Percentiles rank a stretch among this genome's conserved stretches.
Evolutionary conservation across 2,888 invertebrate genomes (phyloP).

Genomic region (Malachius bipustulatus): DNA sequence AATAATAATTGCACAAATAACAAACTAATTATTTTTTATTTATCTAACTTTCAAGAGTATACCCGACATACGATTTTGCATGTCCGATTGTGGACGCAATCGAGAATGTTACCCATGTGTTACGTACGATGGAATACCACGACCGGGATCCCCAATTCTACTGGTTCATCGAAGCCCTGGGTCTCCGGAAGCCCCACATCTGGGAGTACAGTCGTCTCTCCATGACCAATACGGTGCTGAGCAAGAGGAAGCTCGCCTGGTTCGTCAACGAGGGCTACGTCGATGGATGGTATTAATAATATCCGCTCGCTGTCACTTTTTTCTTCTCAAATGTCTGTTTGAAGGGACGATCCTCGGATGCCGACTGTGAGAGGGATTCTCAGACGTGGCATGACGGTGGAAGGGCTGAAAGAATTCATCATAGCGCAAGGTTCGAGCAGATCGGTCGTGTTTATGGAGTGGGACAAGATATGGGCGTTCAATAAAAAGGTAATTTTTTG

Average conservation of each 20-base stretch:
- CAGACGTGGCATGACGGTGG: slow-evolving; percentile 93
- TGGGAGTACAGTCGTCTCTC: slow-evolving; percentile 95
- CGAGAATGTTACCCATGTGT: slow-evolving; percentile 93
- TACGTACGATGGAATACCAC: slow-evolving; percentile 97
- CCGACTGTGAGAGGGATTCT: slow-evolving; percentile 96
- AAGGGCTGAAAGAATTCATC: slow-evolving; percentile 93
- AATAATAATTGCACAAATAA: too few species aligned
- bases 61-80: slow-evolving; percentile 99
- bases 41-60: too few species aligned
- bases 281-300: slow-evolving; percentile 73
- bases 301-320: background rate
- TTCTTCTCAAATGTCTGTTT: slow-evolving; percentile 9
- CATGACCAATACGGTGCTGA: slow-evolving; percentile 96
- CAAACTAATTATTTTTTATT: too few species aligned
- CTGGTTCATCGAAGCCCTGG: slow-evolving; percentile 87
- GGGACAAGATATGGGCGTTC: slow-evolving; percentile 99
- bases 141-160: slow-evolving; percentile 97
- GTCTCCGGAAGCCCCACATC: slow-evolving; percentile 80
- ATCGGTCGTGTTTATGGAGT: slow-evolving; percentile 98
- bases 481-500: slow-evolving; percentile 73
- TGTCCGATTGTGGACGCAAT: slow-evolving; percentile 98
- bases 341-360: slow-evolving; percentile 94
- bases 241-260: slow-evolving; percentile 96
- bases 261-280: slow-evolving; percentile 90
- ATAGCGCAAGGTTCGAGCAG: slow-evolving; percentile 95